Evolutionary conservation across 2,888 invertebrate species (phyloP).

Genomic region (Volucella bombylans): DNA sequence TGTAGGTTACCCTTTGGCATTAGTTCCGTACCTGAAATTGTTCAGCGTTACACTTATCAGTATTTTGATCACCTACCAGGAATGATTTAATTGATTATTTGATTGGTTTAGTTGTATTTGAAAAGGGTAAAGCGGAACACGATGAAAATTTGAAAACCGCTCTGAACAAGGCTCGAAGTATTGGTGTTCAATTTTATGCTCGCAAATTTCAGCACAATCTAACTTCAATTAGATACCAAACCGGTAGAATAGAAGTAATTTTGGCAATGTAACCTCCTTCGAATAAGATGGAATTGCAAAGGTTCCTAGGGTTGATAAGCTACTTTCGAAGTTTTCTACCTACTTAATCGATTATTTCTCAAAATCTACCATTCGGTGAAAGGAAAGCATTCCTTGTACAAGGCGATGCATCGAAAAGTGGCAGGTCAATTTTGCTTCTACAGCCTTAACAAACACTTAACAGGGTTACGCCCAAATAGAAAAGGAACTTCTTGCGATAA

Average conservation of each 20-base stretch:
- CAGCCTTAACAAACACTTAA: background rate
- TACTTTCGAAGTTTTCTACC: too few species aligned
- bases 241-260: too few species aligned
- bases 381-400: conserved; percentile 7
- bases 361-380: too few species aligned
- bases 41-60: too few species aligned
- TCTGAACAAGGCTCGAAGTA: background rate
- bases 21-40: conserved; percentile 2
- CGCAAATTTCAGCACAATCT: conserved; percentile 15
- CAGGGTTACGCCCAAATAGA: background rate
- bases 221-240: background rate
- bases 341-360: too few species aligned
- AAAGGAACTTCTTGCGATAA: background rate
- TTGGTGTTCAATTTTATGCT: conserved; percentile 9
- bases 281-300: conserved; percentile 22
- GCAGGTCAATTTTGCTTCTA: conserved; percentile 20
- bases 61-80: conserved; percentile 18
- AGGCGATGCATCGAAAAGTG: conserved; percentile 9
- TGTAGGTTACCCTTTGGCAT: conserved; percentile 20
- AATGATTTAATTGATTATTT: conserved; percentile 10
- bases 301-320: too few species aligned
- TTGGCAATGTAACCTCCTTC: too few species aligned
- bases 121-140: too few species aligned
- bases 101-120: too few species aligned
- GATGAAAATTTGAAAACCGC: conserved; percentile 7